Base-by-base conservation (phyloP, 2,113 vertebrate species). In the Coturnix japonica region DNA sequence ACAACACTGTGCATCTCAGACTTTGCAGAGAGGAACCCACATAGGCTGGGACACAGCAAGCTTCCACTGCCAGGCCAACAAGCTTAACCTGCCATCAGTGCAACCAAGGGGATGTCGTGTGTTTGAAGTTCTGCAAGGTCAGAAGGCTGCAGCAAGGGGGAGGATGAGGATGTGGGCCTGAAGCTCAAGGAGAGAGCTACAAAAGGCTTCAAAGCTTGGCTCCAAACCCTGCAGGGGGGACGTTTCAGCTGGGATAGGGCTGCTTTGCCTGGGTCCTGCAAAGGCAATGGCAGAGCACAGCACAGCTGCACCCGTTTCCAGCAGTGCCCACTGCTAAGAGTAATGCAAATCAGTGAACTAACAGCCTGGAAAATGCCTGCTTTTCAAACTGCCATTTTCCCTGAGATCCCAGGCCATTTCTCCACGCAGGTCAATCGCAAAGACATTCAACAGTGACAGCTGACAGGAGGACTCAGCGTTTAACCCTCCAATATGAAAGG, bases 1-100 rank as follows among this genome's bases (percentile, higher is more conserved):
- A 97, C 97, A 95, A 87, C 96, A 76, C 97, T 23, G n/a, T 13
- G 19, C 78, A 25, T 7, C 64, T 80, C 60, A 1, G 7, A 22
- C 5, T 26, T 44, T 10, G 28, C 6, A 35, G 51, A 43, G 25
- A 14, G 64, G 43, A 13, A 13, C 21, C 43, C 20, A 6, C 9
- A 8, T 14, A 37, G 9, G 19, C 25, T 35, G 23, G 72, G 54
- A 57, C 54, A 57, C 30, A 57, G 54, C 53, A 8, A 53, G 26
- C 51, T 53, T 56, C 0, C 21, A 2, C 26, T 1, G 31, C 18
- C 59, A 3, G 2, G 49, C 57, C 10, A 6, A 1, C 0, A 10
- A 0, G 16, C 87, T 37, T 14, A 6, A 3, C 30, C 30, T 2
- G 1, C 12, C 8, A 1, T 5, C 10, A 3, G 54, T 30, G 1